Evolutionary conservation across 1,140 invertebrate species (phyloP), one percentile per base, ranked within the genome.

Genomic region (Drosophila tani): DNA sequence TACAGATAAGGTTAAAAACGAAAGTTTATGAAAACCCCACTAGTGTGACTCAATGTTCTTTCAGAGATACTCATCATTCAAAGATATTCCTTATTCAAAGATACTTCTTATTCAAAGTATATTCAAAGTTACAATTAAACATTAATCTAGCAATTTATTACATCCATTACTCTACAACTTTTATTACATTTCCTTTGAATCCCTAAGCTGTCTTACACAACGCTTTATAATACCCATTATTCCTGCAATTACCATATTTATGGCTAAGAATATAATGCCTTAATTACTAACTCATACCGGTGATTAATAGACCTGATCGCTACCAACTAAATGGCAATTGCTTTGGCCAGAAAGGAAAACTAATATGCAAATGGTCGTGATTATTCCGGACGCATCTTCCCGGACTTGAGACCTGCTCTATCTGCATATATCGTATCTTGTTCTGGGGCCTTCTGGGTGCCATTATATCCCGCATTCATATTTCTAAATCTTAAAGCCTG

Each of bases 161-260:
- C 15, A 24, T 32, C 3, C 41, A 27, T 15, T 19, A 29, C 35
- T 40, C 21, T 2, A 32, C 8, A 58, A 40, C 15, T 14, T 14
- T 43, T 24, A 17, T 14, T 12, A 40, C 56, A 46, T 71, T 71
- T 71, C 50, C 24, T 17, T 32, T 0, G 32, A 47, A 59, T 59
- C 32, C 15, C 38, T 15, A 35, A 12, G 24, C 17, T 24, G 29
- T 38, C 29, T 27, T 45, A 64, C n/a, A 14, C 41, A 60, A 32
- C 2, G 9, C 14, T 29, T 46, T 29, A 29, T 29, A 29, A 29
- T 29, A 6, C 14, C 17, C 3, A 47, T 38, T 60, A 50, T 32
- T 27, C 50, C 21, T 58, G 27, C 4, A 38, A 73, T 73, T 60
- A 60, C 27, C 68, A 59, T 71, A 59, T 71, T 41, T 35, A 71